Percentiles rank a stretch among this genome's conserved stretches.
These are phyloP conservation scores for Pterophyllum scalare DNA, from an alignment of 2,113 vertebrate species.

Conservation along the genomic window DNA sequence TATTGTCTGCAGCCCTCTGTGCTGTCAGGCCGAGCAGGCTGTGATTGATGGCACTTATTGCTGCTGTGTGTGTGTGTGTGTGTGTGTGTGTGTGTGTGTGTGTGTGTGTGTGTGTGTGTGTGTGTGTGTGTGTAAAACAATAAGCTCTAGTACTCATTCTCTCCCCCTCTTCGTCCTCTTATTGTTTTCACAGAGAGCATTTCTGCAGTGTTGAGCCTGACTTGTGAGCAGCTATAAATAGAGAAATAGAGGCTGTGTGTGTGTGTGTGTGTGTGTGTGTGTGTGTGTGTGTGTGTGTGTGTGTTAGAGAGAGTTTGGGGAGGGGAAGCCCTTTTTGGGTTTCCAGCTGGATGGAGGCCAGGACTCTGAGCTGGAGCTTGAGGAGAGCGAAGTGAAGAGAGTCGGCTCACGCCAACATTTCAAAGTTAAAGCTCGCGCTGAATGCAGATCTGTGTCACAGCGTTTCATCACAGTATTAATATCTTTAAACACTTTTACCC, in stretches of 20 bases:
- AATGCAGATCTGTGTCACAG: too few relatives aligned
- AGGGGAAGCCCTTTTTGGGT: conserved; percentile 6
- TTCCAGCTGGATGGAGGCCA: conserved; percentile 36
- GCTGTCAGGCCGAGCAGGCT: not conserved
- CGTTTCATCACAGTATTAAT: too few relatives aligned
- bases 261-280: not conserved
- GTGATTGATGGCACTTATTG: conserved; percentile 22
- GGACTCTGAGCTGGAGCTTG: not conserved
- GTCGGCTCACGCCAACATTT: not conserved
- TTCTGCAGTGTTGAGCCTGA: conserved; percentile 20
- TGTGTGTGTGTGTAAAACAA: not conserved
- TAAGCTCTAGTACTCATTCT: not conserved
- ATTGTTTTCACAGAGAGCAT: conserved; percentile 2
- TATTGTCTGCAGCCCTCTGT: conserved; percentile 26
- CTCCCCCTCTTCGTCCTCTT: not conserved
- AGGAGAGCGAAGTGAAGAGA: not conserved
- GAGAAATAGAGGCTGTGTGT: conserved; percentile 31
- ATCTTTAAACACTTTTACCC: too few relatives aligned
- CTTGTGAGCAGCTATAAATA: conserved; percentile 33
- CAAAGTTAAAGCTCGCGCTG: too few relatives aligned
- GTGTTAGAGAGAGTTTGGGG: not conserved
- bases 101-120: not conserved
- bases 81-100: too few relatives aligned
- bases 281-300: not conserved
- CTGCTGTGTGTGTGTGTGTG: not conserved